Base-by-base conservation (phyloP, 2,113 vertebrate genomes). In the Leptosomus discolor region DNA sequence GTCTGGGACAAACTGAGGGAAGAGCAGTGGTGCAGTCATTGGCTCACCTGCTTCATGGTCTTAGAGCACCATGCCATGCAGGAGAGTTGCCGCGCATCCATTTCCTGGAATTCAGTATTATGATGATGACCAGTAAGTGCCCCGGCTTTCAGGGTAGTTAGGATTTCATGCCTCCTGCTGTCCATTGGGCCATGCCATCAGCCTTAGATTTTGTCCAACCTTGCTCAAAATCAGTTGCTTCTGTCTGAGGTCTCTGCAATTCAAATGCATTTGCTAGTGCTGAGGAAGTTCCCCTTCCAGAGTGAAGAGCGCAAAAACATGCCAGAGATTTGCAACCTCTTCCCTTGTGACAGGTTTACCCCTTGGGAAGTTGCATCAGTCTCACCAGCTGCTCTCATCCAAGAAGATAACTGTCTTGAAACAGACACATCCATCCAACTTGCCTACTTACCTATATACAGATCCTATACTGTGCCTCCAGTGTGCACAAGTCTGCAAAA, bases 21-120 rank as follows among this genome's bases (percentile, higher is more conserved):
- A 51, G 24, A 23, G 54, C 0, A 0, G 14, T 0, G 2, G 34
- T 12, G 16, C 3, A 2, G 26, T 1, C 50, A 22, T 18, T 0
- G 0, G 3, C 41, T 21, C 37, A 20, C 34, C 32, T 43, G 29
- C 43, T 76, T 48, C 4, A 2, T 6, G 17, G 17, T 26, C 58
- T 75, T 48, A 77, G 30, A 20, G 10, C 22, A 22, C 34, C 15
- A 17, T 12, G 5, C 17, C 17, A 3, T 1, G 0, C 3, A 48
- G 30, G 34, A 77, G 12, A 70, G 24, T 45, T 30, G 18, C 37
- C 30, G 5, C 0, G 0, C 17, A 48, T 3, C 26, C 1, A 5
- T 15, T 65, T 57, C 26, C 64, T 15, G 46, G 68, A 63, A 79
- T 50, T 43, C 76, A 15, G 43, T 4, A 4, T 1, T 36, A 20